Evolutionary conservation across 2,113 vertebrate genomes (phyloP).

Genomic region (Solenodon paradoxus): DNA sequence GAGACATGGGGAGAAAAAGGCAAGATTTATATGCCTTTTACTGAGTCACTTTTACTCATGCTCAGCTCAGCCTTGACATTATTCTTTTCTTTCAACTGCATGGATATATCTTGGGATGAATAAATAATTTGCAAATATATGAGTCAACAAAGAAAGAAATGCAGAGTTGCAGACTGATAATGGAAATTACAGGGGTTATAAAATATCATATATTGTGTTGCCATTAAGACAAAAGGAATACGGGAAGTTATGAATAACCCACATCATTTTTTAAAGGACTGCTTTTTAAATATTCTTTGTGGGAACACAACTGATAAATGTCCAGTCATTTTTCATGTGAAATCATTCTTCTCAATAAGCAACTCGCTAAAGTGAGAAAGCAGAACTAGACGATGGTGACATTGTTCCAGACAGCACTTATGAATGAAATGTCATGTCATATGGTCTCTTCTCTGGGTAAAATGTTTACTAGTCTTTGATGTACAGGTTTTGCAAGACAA

Average conservation of each 20-base stretch:
- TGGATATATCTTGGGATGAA: constrained; percentile 49
- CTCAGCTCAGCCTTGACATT: constrained; percentile 1
- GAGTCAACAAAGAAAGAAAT: constrained; percentile 73
- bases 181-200: constrained; percentile 67
- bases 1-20: constrained; percentile 4
- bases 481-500: background rate
- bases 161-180: constrained; percentile 63
- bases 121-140: constrained; percentile 71
- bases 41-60: constrained; percentile 36
- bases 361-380: constrained; percentile 53
- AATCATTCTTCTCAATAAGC: constrained; percentile 43
- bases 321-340: constrained; percentile 37
- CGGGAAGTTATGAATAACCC: constrained; percentile 72
- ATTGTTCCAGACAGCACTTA: constrained; percentile 2
- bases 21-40: constrained; percentile 57
- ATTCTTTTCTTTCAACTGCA: constrained; percentile 53
- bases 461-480: constrained; percentile 32
- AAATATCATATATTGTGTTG: constrained; percentile 60
- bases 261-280: constrained; percentile 54
- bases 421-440: constrained; percentile 50
- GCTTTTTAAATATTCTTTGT: constrained; percentile 68
- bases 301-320: constrained; percentile 52
- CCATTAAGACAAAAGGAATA: constrained; percentile 63
- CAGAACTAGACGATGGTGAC: background rate
- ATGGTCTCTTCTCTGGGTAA: constrained; percentile 1